Conservation (phyloP, 2,797 vertebrate genomes). For the Numenius phaeopus region DNA sequence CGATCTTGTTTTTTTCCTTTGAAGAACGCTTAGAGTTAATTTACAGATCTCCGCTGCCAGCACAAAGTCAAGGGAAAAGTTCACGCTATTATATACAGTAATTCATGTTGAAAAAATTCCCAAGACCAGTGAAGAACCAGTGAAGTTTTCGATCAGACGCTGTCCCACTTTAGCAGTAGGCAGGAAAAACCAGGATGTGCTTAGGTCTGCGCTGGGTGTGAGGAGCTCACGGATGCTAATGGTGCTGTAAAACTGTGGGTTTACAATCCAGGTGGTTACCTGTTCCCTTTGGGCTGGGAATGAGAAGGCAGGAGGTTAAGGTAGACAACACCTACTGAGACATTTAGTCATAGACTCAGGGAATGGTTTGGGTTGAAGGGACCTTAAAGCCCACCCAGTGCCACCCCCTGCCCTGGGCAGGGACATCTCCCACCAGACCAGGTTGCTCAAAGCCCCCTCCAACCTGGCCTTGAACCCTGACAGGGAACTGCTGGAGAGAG, state of each 20-base stretch:
- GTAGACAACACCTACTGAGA: neutral
- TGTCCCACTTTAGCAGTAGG: neutral
- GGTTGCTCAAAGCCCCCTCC: too few relatives aligned
- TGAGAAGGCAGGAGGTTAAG: neutral
- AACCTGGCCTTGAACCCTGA: too few relatives aligned
- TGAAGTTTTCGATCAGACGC: neutral
- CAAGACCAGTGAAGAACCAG: neutral
- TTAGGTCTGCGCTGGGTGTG: neutral
- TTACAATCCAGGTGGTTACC: neutral
- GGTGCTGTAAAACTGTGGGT: neutral
- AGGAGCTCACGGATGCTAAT: neutral
- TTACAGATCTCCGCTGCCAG: neutral
- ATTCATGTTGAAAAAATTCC: neutral
- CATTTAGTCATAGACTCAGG: neutral
- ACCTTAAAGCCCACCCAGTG: too few relatives aligned
- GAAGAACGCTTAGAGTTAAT: neutral
- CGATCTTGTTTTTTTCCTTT: neutral
- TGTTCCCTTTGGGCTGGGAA: neutral
- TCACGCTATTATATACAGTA: rapidly evolving
- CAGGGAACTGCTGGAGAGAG: too few relatives aligned
- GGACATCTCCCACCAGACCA: too few relatives aligned
- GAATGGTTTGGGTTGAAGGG: too few relatives aligned
- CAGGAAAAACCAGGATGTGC: neutral
- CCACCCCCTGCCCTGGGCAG: too few relatives aligned
- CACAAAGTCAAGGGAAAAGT: neutral